Conservation (phyloP, 2,797 vertebrate genomes). For the Meda fulgida region DNA sequence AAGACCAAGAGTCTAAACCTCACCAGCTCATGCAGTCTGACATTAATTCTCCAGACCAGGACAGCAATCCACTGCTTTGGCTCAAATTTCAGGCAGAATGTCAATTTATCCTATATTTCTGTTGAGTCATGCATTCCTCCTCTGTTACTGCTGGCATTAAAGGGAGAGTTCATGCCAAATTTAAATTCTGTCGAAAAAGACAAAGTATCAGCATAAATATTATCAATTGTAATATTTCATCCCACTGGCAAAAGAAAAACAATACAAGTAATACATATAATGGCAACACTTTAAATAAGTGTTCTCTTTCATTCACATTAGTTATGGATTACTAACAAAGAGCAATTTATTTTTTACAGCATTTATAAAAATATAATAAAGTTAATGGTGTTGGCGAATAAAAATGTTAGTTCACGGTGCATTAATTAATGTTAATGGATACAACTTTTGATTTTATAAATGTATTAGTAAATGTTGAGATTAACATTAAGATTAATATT, state of each 20-base stretch:
- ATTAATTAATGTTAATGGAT: background rate
- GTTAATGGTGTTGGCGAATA: background rate
- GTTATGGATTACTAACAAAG: background rate
- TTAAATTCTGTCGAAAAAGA: background rate
- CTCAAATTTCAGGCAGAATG: slow-evolving; percentile 20
- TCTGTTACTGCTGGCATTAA: background rate
- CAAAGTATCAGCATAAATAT: background rate
- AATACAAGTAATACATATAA: background rate
- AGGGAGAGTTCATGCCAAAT: background rate
- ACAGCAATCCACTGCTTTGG: slow-evolving; percentile 28
- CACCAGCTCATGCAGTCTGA: slow-evolving; percentile 10
- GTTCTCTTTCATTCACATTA: background rate
- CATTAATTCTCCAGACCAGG: slow-evolving; percentile 29
- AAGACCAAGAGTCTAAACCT: slow-evolving; percentile 60
- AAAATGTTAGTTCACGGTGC: background rate
- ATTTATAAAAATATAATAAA: background rate
- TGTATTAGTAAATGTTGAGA: background rate
- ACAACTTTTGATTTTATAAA: background rate
- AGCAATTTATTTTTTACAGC: background rate
- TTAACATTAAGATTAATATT: background rate
- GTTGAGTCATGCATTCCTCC: background rate
- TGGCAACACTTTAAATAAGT: background rate
- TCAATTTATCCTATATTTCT: background rate
- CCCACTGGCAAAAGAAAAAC: background rate
- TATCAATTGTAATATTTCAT: background rate